Conservation (phyloP, 1,140 invertebrate species). For the Papilio xuthus region DNA sequence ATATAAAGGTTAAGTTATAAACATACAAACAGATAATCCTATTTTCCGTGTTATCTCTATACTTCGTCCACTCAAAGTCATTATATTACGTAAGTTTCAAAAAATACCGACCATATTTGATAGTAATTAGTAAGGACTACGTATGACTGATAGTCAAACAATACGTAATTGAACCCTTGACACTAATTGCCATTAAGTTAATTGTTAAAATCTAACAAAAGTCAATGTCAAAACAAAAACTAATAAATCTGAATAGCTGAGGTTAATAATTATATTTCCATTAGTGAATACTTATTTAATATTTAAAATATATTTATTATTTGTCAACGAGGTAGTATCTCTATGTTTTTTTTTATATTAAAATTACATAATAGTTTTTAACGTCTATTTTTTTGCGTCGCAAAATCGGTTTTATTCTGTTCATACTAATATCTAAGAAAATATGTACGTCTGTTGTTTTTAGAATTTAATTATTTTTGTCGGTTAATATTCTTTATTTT, state of each 20-base stretch:
- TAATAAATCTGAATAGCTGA: neutral
- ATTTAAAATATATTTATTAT: neutral
- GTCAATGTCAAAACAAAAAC: constrained; percentile 14
- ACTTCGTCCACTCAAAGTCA: too few relatives aligned
- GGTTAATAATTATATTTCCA: neutral
- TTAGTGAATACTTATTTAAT: neutral
- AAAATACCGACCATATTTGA: neutral
- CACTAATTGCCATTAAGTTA: neutral
- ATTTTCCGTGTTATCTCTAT: too few relatives aligned
- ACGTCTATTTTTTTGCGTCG: neutral
- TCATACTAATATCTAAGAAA: too few relatives aligned
- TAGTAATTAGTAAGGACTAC: neutral
- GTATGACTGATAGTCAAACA: neutral
- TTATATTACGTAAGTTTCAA: too few relatives aligned
- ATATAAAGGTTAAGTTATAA: too few relatives aligned
- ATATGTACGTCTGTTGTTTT: neutral
- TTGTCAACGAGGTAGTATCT: neutral
- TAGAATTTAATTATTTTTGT: neutral
- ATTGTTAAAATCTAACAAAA: neutral
- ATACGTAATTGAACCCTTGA: neutral
- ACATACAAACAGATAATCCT: too few relatives aligned
- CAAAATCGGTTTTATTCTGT: neutral
- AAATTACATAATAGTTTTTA: neutral
- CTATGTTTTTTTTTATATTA: neutral
- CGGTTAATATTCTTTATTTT: neutral